Base-by-base conservation (phyloP, 2,113 vertebrate genomes). In the Pomatostomus ruficeps region DNA sequence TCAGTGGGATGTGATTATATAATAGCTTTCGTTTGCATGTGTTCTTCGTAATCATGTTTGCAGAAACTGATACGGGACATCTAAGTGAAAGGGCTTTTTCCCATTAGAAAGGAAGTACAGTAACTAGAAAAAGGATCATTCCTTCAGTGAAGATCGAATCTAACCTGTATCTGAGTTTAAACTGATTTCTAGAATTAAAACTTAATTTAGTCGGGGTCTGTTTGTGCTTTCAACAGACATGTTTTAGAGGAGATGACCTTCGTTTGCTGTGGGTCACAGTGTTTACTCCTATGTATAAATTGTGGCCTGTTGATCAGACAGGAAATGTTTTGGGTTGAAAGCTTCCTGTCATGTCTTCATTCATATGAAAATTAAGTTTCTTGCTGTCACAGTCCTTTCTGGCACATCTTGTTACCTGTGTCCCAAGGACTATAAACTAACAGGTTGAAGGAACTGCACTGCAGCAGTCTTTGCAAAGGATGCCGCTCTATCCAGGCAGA, bases 281-380 rank as follows among this genome's bases (percentile, higher is more conserved):
- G 71, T 91, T 95, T 91, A 88, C 63, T 94, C 71, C 75, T 70
- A 0, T 73, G 58, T 91, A 88, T 96, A 94, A 94, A 88, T 87
- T 90, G 83, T 43, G 33, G 82, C 33, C 33, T 71, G 51, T 51
- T 93, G 92, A 86, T 92, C 79, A 92, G 91, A 77, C 94, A 88
- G 92, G 91, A 97, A 94, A n/a, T 9, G 24, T 68, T 90, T 88
- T 25, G 46, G 59, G 65, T 82, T 88, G 85, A 92, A 93, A 91
- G 63, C 75, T 96, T 95, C 85, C 92, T 94, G 63, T 88, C 36
- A 2, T 35, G 63, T 74, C 79, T 71, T 86, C 72, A 80, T 96
- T 93, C 82, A 88, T 62, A 42, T 94, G 94, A 93, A 97, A 96
- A 94, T 80, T 38, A 90, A 83, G 82, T 55, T 71, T 67, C 74